Conservation (phyloP, 2,113 vertebrate genomes). For the Myotis lucifugus region DNA sequence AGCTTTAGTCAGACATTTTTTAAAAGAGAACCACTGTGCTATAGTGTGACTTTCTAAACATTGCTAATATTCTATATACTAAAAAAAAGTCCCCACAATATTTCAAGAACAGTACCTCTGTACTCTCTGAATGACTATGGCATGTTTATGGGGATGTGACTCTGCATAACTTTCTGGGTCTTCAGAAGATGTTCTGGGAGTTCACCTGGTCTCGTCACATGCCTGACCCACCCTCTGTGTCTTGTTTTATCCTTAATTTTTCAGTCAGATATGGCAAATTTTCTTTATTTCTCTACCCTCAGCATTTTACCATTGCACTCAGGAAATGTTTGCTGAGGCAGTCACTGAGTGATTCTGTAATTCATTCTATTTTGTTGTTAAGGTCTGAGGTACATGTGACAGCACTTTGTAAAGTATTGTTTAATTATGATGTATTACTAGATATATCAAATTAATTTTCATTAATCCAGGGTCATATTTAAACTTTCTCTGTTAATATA, state of each 20-base stretch:
- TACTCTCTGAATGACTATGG: background rate
- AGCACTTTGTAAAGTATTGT: constrained; percentile 5
- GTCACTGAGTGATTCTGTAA: background rate
- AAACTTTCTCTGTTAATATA: background rate
- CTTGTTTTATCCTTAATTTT: background rate
- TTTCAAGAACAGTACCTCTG: background rate
- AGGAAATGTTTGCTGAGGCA: background rate
- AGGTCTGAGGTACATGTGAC: background rate
- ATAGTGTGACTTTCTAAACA: background rate
- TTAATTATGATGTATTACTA: background rate
- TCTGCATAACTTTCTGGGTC: background rate
- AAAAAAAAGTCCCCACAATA: background rate
- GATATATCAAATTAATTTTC: constrained; percentile 1
- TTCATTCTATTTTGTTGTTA: background rate
- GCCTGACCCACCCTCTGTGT: background rate
- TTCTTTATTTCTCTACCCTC: background rate
- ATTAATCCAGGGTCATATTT: constrained; percentile 17
- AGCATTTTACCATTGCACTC: background rate
- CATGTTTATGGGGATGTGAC: background rate
- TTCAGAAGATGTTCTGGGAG: background rate
- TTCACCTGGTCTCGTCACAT: background rate
- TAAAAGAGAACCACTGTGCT: background rate
- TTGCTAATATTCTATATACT: background rate
- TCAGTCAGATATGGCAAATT: background rate
- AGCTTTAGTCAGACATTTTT: background rate